Base-by-base conservation (phyloP, 2,113 vertebrate genomes). In the rat (Rattus norvegicus) region DNA sequence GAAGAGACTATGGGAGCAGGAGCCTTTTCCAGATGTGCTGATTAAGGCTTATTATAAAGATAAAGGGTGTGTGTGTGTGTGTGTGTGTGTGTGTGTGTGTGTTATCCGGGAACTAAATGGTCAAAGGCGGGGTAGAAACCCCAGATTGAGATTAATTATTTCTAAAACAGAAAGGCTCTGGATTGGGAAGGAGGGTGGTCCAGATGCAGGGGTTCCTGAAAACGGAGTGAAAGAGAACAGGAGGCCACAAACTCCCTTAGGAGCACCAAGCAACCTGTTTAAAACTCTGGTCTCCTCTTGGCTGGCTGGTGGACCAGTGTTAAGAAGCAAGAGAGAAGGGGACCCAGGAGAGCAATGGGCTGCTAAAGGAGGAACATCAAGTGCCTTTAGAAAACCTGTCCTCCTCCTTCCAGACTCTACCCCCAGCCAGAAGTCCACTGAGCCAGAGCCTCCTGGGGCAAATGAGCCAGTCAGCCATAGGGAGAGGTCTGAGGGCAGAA, bases 381-480 rank as follows among this genome's bases (percentile, higher is more conserved):
- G 91, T 95, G 73, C 95, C 85, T 90, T 92, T 65, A 36, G 67
- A 84, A 47, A 88, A 83, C 63, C 63, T 79, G 26, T 91, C 63
- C 89, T 76, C 54, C 24, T 16, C 59, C n/a, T 30, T 69, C 67
- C 67, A 69, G 67, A 69, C 67, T 59, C 14, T 2, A 5, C 39
- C n/a, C 54, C 1, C 33, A 88, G 63, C 43, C 52, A 59, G 67
- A 67, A 83, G 72, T 69, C 86, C 89, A 75, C 94, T 96, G 72
- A 89, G 61, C 92, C 67, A 76, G 77, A 86, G 92, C 88, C 90
- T 96, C 85, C 91, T 67, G 92, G 92, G 87, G 88, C 91, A 88
- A 72, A 92, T 67, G 92, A 95, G 90, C 76, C 49, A 86, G 75
- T 73, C 94, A 94, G 73, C 92, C 91, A 95, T 88, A 7, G 30